Base-by-base conservation (phyloP, 2,888 invertebrate genomes). In the Entomobrya proxima region DNA sequence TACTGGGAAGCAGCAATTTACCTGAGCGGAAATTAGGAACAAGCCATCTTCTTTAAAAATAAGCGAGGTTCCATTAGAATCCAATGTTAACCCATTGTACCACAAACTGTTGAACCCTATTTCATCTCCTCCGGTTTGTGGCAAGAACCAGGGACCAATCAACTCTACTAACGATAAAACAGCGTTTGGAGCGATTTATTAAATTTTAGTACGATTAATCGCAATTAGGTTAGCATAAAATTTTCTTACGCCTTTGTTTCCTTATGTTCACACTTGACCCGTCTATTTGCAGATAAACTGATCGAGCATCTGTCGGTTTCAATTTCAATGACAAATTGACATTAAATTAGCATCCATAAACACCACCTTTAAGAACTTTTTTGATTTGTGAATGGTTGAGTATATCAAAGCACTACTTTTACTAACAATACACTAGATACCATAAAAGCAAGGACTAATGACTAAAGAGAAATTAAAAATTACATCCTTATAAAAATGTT, bases 101-200 rank as follows among this genome's bases (percentile, higher is more conserved):
- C 90, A 90, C 47, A 88, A 27, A 47, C 85, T 88, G 58, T 87
- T 83, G 58, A 90, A 90, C 3, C 88, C 89, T 24, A 88, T 77
- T 1, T 87, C 87, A 5, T 27, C 47, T 21, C n/a, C n/a, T n/a
- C 88, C 88, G 11, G 77, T 64, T 11, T 87, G 50, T 18, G 85
- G 79, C 1, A 88, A 64, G 35, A 78, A 86, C 89, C 89, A 89
- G 11, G 90, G 90, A 2, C 90, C 90, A 52, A 90, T 89, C 83
- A 86, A 67, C 77, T 89, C 89, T 89, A 88, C 89, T 88, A 79
- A 78, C 86, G 74, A 27, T 55, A 85, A 67, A 67, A 67, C 2
- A 37, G 1, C 18, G 21, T 18, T 64, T 35, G 37, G 18, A 64
- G 64, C 18, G 6, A 30, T 61, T 47, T 47, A n/a, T 15, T n/a